A percentile compares a stretch with the other conserved stretches of the same genome.
Evolutionary conservation across 2,113 vertebrate species (phyloP).

Genomic region (Sardina pilchardus): DNA sequence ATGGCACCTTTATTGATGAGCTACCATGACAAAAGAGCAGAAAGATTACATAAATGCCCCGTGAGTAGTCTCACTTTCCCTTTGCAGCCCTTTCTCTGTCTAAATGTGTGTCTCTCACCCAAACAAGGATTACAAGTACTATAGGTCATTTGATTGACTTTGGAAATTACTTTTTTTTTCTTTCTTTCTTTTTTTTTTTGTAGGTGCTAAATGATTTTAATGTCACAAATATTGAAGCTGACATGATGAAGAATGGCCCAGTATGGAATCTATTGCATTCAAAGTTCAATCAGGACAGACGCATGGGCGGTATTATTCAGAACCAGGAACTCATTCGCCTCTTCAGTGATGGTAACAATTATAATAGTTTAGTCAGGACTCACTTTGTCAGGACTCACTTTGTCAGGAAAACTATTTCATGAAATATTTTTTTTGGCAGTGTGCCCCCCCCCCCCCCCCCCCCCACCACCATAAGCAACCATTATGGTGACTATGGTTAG

Average conservation of each 20-base stretch:
- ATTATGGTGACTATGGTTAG: too few relatives aligned
- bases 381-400: too few relatives aligned
- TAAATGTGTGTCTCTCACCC: background rate
- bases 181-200: constrained; percentile 23
- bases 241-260: constrained; percentile 77
- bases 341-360: constrained; percentile 77
- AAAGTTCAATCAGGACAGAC: constrained; percentile 52
- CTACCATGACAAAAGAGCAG: constrained; percentile 73
- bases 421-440: too few relatives aligned
- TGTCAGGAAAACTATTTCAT: too few relatives aligned
- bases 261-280: constrained; percentile 71
- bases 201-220: constrained; percentile 76
- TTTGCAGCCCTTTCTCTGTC: background rate
- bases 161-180: too few relatives aligned
- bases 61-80: constrained; percentile 42
- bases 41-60: constrained; percentile 64
- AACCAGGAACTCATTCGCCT: constrained; percentile 83
- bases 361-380: too few relatives aligned
- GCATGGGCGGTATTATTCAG: constrained; percentile 57
- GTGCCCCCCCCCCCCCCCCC: too few relatives aligned
- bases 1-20: constrained; percentile 74
- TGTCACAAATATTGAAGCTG: constrained; percentile 73
- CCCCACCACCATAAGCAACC: too few relatives aligned
- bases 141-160: background rate
- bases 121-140: background rate